phyloP scores from a whole-genome alignment of 1,140 invertebrate genomes.

The Pseudoatta argentina region DNA sequence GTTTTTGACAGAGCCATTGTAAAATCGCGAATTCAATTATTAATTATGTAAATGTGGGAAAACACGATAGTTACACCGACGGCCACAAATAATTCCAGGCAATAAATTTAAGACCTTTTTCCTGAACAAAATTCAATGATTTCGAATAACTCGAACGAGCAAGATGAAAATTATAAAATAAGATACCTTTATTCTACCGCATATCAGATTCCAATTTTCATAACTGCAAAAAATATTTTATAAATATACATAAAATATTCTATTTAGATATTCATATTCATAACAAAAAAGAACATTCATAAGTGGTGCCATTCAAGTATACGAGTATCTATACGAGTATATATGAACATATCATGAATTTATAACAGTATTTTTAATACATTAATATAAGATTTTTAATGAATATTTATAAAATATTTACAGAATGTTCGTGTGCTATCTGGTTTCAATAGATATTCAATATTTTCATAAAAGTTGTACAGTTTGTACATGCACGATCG shows the following conservation, averaged over 20 bases:
- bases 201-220: neutral
- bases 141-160: neutral
- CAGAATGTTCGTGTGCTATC: too few relatives aligned
- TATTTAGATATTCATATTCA: too few relatives aligned
- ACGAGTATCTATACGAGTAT: too few relatives aligned
- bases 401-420: too few relatives aligned
- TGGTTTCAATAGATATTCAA: neutral
- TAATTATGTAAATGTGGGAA: constrained; percentile 1
- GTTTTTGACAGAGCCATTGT: neutral
- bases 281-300: too few relatives aligned
- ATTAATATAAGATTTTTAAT: too few relatives aligned
- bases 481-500: neutral
- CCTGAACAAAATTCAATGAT: neutral
- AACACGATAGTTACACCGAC: neutral
- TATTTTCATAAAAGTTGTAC: neutral
- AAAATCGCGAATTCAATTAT: constrained; percentile 16
- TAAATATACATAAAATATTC: too few relatives aligned
- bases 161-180: neutral
- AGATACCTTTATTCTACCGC: neutral
- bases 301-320: too few relatives aligned
- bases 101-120: neutral
- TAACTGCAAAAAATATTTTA: too few relatives aligned
- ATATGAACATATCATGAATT: too few relatives aligned
- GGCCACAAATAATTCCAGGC: neutral
- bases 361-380: too few relatives aligned